Percentiles rank a stretch among this genome's conserved stretches.
Conservation (phyloP, 2,113 vertebrate genomes). For the Colius striatus region DNA sequence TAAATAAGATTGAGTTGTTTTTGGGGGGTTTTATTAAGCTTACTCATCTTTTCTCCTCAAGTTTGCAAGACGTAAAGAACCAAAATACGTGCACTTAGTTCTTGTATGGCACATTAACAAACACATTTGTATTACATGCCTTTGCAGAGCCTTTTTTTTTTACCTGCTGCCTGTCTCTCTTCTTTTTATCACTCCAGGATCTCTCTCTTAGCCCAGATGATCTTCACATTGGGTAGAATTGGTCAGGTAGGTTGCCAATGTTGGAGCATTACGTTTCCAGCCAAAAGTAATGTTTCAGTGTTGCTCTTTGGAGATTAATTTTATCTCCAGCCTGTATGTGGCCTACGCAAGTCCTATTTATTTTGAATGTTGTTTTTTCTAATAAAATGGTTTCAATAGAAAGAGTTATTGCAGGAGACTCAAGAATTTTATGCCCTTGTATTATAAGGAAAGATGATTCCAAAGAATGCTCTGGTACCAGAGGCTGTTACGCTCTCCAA, state of each 20-base stretch:
- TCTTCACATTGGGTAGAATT: not conserved
- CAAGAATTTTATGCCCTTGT: not conserved
- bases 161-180: not conserved
- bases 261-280: not conserved
- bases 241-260: not conserved
- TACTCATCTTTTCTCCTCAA: not conserved
- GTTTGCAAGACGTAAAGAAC: not conserved
- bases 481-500: not conserved
- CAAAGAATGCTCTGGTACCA: not conserved
- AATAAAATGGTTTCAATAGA: not conserved
- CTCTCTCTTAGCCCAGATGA: constrained; percentile 1
- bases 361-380: not conserved
- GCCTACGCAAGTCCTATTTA: not conserved
- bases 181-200: not conserved
- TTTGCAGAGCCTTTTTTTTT: constrained; percentile 3
- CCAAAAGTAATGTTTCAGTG: not conserved
- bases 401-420: not conserved
- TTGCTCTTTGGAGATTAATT: not conserved
- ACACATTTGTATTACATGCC: not conserved
- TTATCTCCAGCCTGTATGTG: not conserved
- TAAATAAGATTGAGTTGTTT: not conserved
- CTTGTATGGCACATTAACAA: not conserved
- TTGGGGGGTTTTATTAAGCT: not conserved
- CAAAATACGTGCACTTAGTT: not conserved
- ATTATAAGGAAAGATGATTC: not conserved